phyloP scores from a whole-genome alignment of 2,888 invertebrate species.

The Vannuccia rotundouncinata region DNA sequence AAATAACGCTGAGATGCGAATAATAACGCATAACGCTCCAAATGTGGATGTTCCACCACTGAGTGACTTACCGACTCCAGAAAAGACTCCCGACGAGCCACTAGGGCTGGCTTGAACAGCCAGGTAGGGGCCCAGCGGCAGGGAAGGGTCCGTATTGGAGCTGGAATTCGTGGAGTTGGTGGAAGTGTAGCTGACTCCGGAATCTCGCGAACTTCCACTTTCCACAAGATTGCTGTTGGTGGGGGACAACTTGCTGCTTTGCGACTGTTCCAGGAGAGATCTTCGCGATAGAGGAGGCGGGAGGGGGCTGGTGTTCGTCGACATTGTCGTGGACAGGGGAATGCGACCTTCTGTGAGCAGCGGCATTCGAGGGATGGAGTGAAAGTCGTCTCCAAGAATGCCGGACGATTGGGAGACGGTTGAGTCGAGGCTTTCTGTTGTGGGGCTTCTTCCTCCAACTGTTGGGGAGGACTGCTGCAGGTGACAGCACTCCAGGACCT shows the following conservation, averaged over 20 bases:
- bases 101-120: conserved; percentile 5
- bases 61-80: too few species aligned
- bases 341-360: not conserved
- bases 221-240: not conserved
- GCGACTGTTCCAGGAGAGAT: not conserved
- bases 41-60: not conserved
- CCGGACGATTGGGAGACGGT: not conserved
- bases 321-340: not conserved
- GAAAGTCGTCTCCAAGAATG: not conserved
- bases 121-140: not conserved
- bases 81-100: too few species aligned
- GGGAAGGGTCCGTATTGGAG: conserved; percentile 1
- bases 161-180: not conserved
- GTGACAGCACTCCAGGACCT: not conserved
- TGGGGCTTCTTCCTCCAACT: not conserved
- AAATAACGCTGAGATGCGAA: too few species aligned
- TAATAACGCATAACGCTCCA: too few species aligned
- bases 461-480: not conserved
- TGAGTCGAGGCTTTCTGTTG: not conserved
- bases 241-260: not conserved
- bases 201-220: not conserved
- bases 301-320: not conserved
- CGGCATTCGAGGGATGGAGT: not conserved
- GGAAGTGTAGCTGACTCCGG: not conserved
- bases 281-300: not conserved